A percentile compares a stretch with the other conserved stretches of the same genome.
Conservation (phyloP, 2,113 vertebrate genomes). For the Morone saxatilis region DNA sequence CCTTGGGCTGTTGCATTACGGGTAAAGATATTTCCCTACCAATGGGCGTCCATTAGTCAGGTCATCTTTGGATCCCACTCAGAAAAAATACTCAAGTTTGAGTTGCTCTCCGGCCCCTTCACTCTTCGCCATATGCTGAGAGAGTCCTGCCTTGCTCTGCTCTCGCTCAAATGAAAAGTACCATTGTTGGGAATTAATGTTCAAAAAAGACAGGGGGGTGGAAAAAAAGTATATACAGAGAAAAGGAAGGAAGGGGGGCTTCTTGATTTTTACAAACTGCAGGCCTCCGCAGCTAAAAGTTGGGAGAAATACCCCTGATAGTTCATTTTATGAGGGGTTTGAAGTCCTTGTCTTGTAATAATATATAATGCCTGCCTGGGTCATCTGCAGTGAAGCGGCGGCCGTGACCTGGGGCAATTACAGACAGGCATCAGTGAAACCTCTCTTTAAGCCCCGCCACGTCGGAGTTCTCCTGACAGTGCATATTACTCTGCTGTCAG, state of each 20-base stretch:
- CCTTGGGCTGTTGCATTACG: slow-evolving; percentile 15
- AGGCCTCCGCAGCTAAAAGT: slow-evolving; percentile 78
- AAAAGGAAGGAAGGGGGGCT: slow-evolving; percentile 26
- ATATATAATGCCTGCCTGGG: slow-evolving; percentile 82
- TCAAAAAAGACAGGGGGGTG: slow-evolving; percentile 51
- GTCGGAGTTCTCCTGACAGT: slow-evolving; percentile 75
- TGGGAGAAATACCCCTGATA: slow-evolving; percentile 82
- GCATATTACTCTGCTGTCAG: slow-evolving; percentile 76
- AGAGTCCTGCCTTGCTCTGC: slow-evolving; percentile 57
- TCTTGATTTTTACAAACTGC: slow-evolving; percentile 83
- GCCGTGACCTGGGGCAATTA: slow-evolving; percentile 84
- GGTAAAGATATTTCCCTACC: slow-evolving; percentile 27
- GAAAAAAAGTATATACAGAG: slow-evolving; percentile 36
- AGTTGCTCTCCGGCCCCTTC: slow-evolving; percentile 26
- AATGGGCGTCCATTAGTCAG: slow-evolving; percentile 48
- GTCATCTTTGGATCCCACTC: slow-evolving; percentile 59
- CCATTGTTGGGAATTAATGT: slow-evolving; percentile 80
- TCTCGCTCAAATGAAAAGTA: slow-evolving; percentile 77
- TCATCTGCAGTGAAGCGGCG: slow-evolving; percentile 77
- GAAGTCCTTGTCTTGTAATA: slow-evolving; percentile 82
- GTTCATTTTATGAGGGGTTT: slow-evolving; percentile 79
- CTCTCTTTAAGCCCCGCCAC: slow-evolving; percentile 62
- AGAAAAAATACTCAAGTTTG: slow-evolving; percentile 59
- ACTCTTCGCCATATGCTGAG: slow-evolving; percentile 42
- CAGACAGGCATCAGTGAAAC: slow-evolving; percentile 81